A percentile compares a stretch with the other conserved stretches of the same genome.
Conservation (phyloP, 2,888 invertebrate species). For the Nephrotoma guestfalica region DNA sequence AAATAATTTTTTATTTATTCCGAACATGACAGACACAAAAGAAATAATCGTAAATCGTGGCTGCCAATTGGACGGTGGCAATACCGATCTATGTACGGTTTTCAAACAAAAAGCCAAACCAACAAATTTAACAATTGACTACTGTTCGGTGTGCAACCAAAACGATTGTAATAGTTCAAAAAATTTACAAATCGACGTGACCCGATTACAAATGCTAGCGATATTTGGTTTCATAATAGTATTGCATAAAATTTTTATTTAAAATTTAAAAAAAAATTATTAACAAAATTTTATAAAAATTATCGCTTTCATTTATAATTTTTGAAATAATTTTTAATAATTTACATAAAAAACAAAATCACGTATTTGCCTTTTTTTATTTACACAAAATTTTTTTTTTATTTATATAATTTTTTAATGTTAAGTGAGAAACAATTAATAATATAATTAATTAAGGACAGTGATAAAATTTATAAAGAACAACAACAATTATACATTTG, state of each 20-base stretch:
- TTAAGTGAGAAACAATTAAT: background rate
- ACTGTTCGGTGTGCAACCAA: slow-evolving; percentile 25
- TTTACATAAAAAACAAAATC: background rate
- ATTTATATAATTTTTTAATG: background rate
- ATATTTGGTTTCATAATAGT: background rate
- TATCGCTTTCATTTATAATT: background rate
- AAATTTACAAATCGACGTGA: background rate
- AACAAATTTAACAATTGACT: slow-evolving; percentile 15
- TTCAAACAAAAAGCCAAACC: slow-evolving; percentile 18
- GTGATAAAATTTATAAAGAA: background rate
- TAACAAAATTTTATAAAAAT: background rate
- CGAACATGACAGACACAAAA: slow-evolving; percentile 4
- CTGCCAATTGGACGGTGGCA: slow-evolving; percentile 27
- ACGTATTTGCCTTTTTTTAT: slow-evolving; percentile 3
- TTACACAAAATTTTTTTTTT: background rate
- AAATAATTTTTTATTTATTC: background rate
- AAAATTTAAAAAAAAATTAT: background rate
- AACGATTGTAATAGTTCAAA: slow-evolving; percentile 23
- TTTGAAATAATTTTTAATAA: background rate
- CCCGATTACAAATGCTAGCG: background rate
- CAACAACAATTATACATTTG: background rate
- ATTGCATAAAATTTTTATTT: background rate
- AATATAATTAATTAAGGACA: background rate
- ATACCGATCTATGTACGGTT: slow-evolving; percentile 27
- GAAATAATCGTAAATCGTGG: slow-evolving; percentile 26